Conservation (phyloP, 2,888 invertebrate species). For the Syrista parreyssii region DNA sequence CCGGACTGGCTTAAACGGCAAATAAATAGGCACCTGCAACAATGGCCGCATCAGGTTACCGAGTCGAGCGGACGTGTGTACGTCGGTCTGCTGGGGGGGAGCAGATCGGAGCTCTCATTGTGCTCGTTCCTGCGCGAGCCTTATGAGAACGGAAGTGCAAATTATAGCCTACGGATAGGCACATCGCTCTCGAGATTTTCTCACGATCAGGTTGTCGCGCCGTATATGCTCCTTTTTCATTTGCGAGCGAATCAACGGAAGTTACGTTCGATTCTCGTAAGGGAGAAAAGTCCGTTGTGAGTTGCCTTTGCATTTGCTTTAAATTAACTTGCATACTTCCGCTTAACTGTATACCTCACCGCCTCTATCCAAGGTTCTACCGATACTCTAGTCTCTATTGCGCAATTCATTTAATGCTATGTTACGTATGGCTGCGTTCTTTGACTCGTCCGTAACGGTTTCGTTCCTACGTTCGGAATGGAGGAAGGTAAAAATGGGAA, state of each 20-base stretch:
- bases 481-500: not conserved
- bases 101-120: slow-evolving; percentile 29
- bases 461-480: not conserved
- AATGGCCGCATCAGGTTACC: slow-evolving; percentile 57
- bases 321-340: not conserved
- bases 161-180: slow-evolving; percentile 46
- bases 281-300: not conserved
- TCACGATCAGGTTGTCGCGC: slow-evolving; percentile 49
- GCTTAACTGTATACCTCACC: not conserved
- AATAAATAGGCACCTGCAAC: slow-evolving; percentile 60
- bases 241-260: slow-evolving; percentile 1
- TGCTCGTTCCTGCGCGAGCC: slow-evolving; percentile 24
- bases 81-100: slow-evolving; percentile 26
- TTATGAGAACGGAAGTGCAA: slow-evolving; percentile 65
- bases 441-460: not conserved
- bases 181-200: slow-evolving; percentile 45
- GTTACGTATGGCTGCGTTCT: not conserved
- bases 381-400: not conserved
- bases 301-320: not conserved
- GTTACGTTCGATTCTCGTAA: not conserved
- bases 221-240: slow-evolving; percentile 36
- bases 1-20: slow-evolving; percentile 28
- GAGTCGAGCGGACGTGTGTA: slow-evolving; percentile 12
- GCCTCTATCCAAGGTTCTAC: not conserved
- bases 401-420: not conserved